A percentile compares a stretch with the other conserved stretches of the same genome.
Conservation (phyloP, 2,113 vertebrate genomes). For the Prinia subflava region DNA sequence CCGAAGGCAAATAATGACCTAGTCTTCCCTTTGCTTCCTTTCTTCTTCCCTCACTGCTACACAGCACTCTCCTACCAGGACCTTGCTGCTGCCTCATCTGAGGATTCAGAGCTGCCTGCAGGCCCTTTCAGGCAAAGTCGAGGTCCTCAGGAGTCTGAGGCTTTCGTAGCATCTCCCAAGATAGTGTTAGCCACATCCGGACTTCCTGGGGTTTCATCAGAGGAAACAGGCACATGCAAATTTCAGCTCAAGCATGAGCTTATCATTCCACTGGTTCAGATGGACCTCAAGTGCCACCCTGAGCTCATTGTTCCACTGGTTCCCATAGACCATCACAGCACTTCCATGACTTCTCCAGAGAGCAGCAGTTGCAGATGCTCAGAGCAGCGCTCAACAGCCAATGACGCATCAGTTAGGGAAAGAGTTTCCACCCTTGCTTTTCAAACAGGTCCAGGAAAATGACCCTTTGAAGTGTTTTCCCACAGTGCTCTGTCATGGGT, state of each 20-base stretch:
- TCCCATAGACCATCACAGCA: rapidly evolving
- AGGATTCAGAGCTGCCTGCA: neutral
- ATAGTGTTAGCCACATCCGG: neutral
- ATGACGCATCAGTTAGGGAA: neutral
- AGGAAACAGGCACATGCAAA: neutral
- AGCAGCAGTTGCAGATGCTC: neutral
- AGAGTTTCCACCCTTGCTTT: neutral
- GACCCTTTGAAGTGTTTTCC: neutral
- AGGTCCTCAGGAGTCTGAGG: neutral
- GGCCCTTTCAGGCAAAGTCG: neutral
- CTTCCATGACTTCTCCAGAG: neutral
- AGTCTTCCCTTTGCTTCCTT: neutral
- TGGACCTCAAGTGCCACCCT: neutral
- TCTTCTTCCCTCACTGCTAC: neutral
- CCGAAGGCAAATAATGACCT: neutral
- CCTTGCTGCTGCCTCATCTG: neutral
- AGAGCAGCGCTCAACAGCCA: neutral
- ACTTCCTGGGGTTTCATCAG: too few relatives aligned
- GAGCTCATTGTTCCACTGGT: neutral
- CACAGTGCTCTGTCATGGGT: too few relatives aligned
- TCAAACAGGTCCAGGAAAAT: neutral
- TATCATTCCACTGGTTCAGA: too few relatives aligned
- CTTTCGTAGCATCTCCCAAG: neutral
- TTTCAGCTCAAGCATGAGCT: neutral
- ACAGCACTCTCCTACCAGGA: neutral